Evolutionary conservation across 2,797 vertebrate genomes (phyloP), one percentile per base, ranked within the genome.

Genomic region (Cyprinodon diabolis): DNA sequence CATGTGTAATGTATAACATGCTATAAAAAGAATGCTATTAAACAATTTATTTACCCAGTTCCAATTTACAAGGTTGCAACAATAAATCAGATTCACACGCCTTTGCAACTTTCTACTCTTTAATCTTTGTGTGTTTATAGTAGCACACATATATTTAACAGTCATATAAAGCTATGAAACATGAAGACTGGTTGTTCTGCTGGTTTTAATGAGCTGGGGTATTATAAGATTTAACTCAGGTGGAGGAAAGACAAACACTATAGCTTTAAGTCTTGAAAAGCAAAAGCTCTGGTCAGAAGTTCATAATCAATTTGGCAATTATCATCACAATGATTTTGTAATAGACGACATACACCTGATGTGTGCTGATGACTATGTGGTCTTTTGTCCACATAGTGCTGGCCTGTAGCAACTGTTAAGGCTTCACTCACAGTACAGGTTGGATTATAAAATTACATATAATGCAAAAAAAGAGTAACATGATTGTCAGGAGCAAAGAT

Each of bases 101-200:
- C 69, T 65, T 66, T 0, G 35, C 69, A 69, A 1, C 30, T 49
- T 71, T 40, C 58, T 75, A 51, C 37, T 65, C 37, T 30, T 4
- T 14, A 12, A 30, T 72, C 55, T 43, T 8, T 52, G 60, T 77
- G 72, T 69, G 69, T 69, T 78, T 74, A 67, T 30, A 74, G 71
- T 78, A 77, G 40, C 37, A 56, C 72, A 80, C 69, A 51, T 75
- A 69, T 68, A 71, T 71, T 77, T 79, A 65, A 69, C 73, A 75
- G 71, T 45, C 17, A 6, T 63, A 75, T 67, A 77, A 86, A 68
- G 75, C 30, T 70, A 79, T 54, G 68, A 80, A 82, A 7, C 14
- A 76, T 73, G 77, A 54, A 81, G 83, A 84, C 83, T 80, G 80
- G 51, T 78, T 40, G 76, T 81, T 56, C 66, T 60, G 43, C 72